Base-by-base conservation (phyloP, 2,888 invertebrate species). In the Graphium colonna region DNA sequence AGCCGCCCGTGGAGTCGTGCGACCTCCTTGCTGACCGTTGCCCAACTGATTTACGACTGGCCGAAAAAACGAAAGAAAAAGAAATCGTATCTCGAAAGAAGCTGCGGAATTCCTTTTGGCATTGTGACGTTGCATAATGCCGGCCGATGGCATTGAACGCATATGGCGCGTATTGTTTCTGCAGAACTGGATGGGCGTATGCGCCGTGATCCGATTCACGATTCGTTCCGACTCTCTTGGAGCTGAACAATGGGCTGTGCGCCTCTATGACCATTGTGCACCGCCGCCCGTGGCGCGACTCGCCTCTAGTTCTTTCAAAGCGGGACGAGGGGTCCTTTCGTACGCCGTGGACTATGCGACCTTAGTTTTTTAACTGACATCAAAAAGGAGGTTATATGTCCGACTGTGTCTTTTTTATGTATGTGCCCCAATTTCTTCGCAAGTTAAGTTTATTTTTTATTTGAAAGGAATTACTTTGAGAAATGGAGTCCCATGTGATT, bases 191-290 rank as follows among this genome's bases (percentile, higher is more conserved):
- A 76, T 81, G 80, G 85, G 84, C 82, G 84, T 79, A 67, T 67
- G 71, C n/a, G n/a, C 64, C 73, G 65, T 82, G 79, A 81, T 86
- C 79, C 73, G 76, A 82, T 85, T 84, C 81, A 79, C 76, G 77
- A 88, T 87, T 88, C 79, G 85, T 87, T 84, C 78, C 81, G 73
- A 78, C 80, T 82, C 83, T 84, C 82, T 80, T 83, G 73, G 73
- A 63, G 63, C 56, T 63, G 61, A 67, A 82, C 80, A 80, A 82
- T 76, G 67, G 72, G 56, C 61, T 62, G 63, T 62, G 63, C 67
- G 64, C 63, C 61, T 5, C n/a, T 64, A 62, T 64, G 65, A 64
- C 56, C 59, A 68, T 65, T 66, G 66, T 67, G 59, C 68, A n/a
- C 64, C 64, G 66, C 77, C 77, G 72, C 79, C 80, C 76, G 77